These are phyloP conservation scores for Sclerodermus sp. DNA, from an alignment of 2,888 invertebrate species.

Conservation along the genomic window DNA sequence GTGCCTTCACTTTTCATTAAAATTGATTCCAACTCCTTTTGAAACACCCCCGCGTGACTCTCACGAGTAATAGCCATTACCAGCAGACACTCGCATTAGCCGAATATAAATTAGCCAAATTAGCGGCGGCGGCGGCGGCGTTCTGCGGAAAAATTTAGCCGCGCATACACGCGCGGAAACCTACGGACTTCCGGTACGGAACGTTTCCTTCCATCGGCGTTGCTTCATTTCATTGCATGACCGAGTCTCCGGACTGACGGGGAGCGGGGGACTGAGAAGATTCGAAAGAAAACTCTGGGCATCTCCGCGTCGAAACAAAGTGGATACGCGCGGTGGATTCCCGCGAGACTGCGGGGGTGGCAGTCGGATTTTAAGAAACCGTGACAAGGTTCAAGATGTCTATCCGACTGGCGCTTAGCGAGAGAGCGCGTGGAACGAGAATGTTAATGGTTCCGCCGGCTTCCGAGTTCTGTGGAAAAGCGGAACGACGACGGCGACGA, in stretches of 20 bases:
- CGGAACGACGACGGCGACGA: too few relatives aligned
- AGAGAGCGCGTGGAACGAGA: conserved; percentile 36
- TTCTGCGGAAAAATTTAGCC: too few relatives aligned
- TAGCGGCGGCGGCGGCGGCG: too few relatives aligned
- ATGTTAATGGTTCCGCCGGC: conserved; percentile 43
- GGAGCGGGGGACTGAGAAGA: conserved; percentile 19
- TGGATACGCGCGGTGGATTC: conserved; percentile 21
- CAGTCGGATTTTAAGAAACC: conserved; percentile 48
- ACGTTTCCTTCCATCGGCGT: too few relatives aligned
- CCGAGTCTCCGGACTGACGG: conserved; percentile 18
- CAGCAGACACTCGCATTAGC: too few relatives aligned
- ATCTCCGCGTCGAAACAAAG: conserved; percentile 35
- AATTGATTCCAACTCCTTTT: too few relatives aligned
- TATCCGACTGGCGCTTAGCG: conserved; percentile 51
- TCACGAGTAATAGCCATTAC: background rate
- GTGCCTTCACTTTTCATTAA: too few relatives aligned
- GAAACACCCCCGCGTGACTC: background rate
- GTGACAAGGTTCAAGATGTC: conserved; percentile 53
- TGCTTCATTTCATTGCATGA: too few relatives aligned
- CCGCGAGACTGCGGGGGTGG: conserved; percentile 19
- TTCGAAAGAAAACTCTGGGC: conserved; percentile 20
- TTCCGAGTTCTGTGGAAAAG: conserved; percentile 24
- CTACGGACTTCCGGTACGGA: too few relatives aligned
- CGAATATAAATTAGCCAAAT: too few relatives aligned
- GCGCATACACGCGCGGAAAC: too few relatives aligned